These are phyloP conservation scores for Ceratina australensis DNA, from an alignment of 1,140 invertebrate species.

Conservation along the genomic window DNA sequence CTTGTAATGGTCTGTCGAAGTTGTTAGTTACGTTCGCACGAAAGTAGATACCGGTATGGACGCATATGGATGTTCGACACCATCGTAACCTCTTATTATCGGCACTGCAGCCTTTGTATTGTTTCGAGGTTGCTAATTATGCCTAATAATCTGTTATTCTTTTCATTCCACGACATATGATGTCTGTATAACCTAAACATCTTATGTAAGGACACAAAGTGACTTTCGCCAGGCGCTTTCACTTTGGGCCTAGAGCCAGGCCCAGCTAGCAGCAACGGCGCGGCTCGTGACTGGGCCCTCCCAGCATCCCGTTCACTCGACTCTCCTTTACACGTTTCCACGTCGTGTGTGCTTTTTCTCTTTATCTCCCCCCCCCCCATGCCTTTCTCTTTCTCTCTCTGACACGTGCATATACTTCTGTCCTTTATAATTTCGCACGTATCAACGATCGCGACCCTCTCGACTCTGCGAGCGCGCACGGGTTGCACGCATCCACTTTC, in stretches of 20 bases:
- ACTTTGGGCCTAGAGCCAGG: constrained; percentile 67
- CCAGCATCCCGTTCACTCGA: constrained; percentile 76
- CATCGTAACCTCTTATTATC: constrained; percentile 25
- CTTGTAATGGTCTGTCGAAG: too few relatives aligned
- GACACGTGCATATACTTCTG: background rate
- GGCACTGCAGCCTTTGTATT: background rate
- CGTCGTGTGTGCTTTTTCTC: background rate
- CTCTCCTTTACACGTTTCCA: constrained; percentile 34
- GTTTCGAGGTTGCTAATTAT: constrained; percentile 25
- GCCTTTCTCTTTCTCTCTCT: background rate
- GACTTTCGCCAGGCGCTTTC: constrained; percentile 78
- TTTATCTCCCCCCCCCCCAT: background rate
- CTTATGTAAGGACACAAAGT: constrained; percentile 76
- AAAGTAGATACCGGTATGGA: background rate
- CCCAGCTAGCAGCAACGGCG: constrained; percentile 57
- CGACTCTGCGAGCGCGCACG: background rate
- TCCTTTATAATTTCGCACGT: constrained; percentile 1
- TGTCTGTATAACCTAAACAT: constrained; percentile 72
- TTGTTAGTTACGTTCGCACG: background rate
- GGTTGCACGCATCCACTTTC: constrained; percentile 56
- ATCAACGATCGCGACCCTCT: background rate
- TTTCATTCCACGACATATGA: constrained; percentile 59
- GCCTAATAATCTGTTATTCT: constrained; percentile 50
- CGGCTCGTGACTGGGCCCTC: constrained; percentile 59
- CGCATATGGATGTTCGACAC: background rate